Base-by-base conservation (phyloP, 2,113 vertebrate genomes). In the Arothron firmamentum region DNA sequence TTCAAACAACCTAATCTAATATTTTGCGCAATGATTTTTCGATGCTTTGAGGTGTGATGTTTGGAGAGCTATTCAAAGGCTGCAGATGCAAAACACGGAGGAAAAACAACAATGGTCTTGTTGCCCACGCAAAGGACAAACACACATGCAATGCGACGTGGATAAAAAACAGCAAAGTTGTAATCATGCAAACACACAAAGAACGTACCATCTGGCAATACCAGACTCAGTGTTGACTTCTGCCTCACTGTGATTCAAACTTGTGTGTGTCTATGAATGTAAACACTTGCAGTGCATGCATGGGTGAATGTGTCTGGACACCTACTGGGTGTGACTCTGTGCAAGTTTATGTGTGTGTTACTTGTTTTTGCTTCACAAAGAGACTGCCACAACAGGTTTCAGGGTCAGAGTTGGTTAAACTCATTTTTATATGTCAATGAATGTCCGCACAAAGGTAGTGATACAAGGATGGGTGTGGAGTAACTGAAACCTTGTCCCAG, bases 151-250 rank as follows among this genome's bases (percentile, higher is more conserved):
- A 71, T 31, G 69, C 56, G 56, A 47, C 59, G 19, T 51, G 65
- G 53, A 79, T 72, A 55, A 80, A 70, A 47, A 57, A 56, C 71
- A 79, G 68, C 69, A 70, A 70, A 76, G 72, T 47, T 3, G 75
- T 69, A 71, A 78, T 75, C 77, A 77, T 72, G 65, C 47, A 38
- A 38, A 12, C 34, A 19, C 77, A 75, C 61, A 70, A 70, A 72
- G 76, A 69, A 76, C 72, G 70, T 66, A 71, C 72, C 75, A 85
- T 80, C 79, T 86, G 78, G 72, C 65, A 73, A 56, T 54, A 69
- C 14, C 67, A 46, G 25, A 48, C 19, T 81, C 64, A 74, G 52
- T 75, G 65, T 69, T 73, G 66, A 85, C 72, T 81, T 68, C 54
- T 64, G 75, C 54, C 43, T 76, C 16, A 0, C 49, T 75, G 60